Evolutionary conservation across 2,888 invertebrate species (phyloP).

Genomic region (Volucella bombylans): DNA sequence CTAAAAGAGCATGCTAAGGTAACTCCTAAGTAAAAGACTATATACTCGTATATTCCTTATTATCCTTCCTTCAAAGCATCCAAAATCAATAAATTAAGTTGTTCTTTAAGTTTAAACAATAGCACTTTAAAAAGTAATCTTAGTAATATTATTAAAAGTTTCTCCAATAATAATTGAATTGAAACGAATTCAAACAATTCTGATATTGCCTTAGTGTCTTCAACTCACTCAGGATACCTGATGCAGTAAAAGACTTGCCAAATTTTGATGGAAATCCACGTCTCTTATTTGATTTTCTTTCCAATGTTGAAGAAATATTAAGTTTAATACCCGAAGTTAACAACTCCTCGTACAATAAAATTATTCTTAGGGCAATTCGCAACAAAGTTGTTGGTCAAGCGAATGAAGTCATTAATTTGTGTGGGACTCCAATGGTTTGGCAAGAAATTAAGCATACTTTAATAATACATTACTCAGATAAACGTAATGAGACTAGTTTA

Average conservation of each 20-base stretch:
- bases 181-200: slow-evolving; percentile 7
- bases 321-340: slow-evolving; percentile 41
- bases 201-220: slow-evolving; percentile 19
- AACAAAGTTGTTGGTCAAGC: slow-evolving; percentile 73
- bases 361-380: slow-evolving; percentile 68
- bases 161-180: too few species aligned
- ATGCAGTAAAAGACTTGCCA: slow-evolving; percentile 70
- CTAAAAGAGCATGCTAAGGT: too few species aligned
- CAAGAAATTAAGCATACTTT: slow-evolving; percentile 64
- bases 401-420: slow-evolving; percentile 73
- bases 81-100: too few species aligned
- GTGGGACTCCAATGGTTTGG: slow-evolving; percentile 66
- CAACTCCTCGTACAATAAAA: slow-evolving; percentile 12
- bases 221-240: slow-evolving; percentile 59
- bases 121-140: too few species aligned
- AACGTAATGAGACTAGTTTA: slow-evolving; percentile 60
- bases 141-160: too few species aligned
- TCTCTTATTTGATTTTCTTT: slow-evolving; percentile 59
- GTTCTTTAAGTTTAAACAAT: too few species aligned
- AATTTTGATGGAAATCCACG: slow-evolving; percentile 52
- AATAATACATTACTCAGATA: slow-evolving; percentile 66
- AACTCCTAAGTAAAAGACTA: too few species aligned
- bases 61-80: too few species aligned
- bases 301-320: slow-evolving; percentile 70
- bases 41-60: too few species aligned